phyloP scores from a whole-genome alignment of 1,140 invertebrate genomes.

The Homarus americanus region DNA sequence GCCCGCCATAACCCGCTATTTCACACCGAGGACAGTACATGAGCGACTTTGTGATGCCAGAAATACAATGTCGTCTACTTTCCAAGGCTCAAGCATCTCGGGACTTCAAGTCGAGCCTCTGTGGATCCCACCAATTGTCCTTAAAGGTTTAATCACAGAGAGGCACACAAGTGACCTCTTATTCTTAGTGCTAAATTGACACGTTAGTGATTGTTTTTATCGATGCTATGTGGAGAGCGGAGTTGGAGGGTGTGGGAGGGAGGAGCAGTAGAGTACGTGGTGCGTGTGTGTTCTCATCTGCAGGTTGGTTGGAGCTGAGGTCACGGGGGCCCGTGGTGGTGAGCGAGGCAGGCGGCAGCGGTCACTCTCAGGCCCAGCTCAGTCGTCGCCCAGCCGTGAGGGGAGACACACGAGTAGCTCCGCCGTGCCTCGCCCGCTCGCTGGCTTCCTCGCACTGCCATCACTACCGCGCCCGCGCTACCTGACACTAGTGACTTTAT shows the following conservation, averaged over 20 bases:
- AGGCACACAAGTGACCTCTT: too few relatives aligned
- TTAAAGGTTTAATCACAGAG: too few relatives aligned
- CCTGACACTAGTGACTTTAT: background rate
- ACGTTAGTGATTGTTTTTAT: too few relatives aligned
- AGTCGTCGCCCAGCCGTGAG: conserved; percentile 4
- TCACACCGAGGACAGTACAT: too few relatives aligned
- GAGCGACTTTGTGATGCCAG: too few relatives aligned
- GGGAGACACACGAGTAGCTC: background rate
- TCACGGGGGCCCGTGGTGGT: background rate
- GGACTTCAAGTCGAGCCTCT: too few relatives aligned
- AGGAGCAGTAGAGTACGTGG: background rate
- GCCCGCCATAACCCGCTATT: too few relatives aligned
- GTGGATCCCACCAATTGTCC: too few relatives aligned
- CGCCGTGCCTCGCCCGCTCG: background rate
- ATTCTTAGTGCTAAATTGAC: too few relatives aligned
- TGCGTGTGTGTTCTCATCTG: background rate
- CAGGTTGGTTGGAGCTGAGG: conserved; percentile 1
- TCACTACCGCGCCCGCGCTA: background rate
- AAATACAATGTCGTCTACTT: too few relatives aligned
- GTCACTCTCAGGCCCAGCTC: background rate
- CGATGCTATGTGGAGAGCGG: too few relatives aligned
- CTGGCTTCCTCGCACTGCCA: background rate
- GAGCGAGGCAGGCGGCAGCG: background rate
- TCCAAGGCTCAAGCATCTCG: too few relatives aligned
- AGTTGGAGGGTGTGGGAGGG: background rate